phyloP scores from a whole-genome alignment of 2,888 invertebrate genomes.

The Thyatira batis region DNA sequence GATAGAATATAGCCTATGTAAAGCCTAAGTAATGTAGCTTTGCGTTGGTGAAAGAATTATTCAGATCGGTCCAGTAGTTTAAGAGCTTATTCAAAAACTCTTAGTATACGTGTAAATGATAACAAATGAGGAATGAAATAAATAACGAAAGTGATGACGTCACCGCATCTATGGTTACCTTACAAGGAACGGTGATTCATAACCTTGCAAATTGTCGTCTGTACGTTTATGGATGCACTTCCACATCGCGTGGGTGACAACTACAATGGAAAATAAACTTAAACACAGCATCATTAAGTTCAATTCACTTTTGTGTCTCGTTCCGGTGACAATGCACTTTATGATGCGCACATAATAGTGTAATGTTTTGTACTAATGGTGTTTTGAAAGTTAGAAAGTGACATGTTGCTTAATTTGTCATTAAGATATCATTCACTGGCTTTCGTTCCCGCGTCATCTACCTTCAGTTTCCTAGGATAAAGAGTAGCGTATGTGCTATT shows the following conservation, averaged over 20 bases:
- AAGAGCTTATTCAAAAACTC: neutral
- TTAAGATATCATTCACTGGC: no score
- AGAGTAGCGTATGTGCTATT: no score
- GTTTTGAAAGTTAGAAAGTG: conserved; percentile 39
- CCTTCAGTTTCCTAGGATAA: no score
- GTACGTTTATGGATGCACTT: conserved; percentile 34
- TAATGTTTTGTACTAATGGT: conserved; percentile 8
- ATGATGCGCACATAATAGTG: conserved; percentile 13
- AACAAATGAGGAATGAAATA: conserved; percentile 10
- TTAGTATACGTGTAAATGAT: neutral
- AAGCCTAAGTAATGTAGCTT: no score
- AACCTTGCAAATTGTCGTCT: conserved; percentile 15
- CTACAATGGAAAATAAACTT: conserved; percentile 25
- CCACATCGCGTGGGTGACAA: conserved; percentile 25
- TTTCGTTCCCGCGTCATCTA: no score
- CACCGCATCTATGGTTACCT: conserved; percentile 26
- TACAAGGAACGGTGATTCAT: conserved; percentile 42
- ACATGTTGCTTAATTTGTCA: conserved; percentile 2
- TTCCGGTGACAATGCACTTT: conserved; percentile 25
- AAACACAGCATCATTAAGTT: conserved; percentile 14
- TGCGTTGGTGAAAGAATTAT: no score
- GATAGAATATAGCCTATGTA: no score
- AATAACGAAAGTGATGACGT: conserved; percentile 46
- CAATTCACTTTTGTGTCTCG: conserved; percentile 18
- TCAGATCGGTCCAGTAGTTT: neutral